Evolutionary conservation across 2,797 vertebrate genomes (phyloP).

Genomic region (Gadopsis marmoratus): DNA sequence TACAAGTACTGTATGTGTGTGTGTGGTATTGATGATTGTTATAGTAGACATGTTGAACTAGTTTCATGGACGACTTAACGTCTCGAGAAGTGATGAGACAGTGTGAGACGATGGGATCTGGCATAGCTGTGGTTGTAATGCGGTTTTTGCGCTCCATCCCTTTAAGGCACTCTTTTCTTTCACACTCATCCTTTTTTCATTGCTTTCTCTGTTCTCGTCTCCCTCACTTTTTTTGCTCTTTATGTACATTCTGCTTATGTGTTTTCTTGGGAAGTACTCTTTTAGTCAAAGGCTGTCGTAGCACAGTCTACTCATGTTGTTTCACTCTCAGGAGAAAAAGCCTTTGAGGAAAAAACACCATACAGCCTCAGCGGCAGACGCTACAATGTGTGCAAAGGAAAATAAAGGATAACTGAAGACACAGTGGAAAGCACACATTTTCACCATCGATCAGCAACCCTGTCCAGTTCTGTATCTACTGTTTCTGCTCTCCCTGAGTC

Average conservation of each 20-base stretch:
- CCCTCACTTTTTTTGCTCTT: slow-evolving; percentile 1
- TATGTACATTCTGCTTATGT: background rate
- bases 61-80: slow-evolving; percentile 68
- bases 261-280: slow-evolving; percentile 6
- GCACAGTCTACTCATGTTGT: slow-evolving; percentile 1
- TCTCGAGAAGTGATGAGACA: slow-evolving; percentile 69
- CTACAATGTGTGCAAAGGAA: slow-evolving; percentile 21
- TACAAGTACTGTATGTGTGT: background rate
- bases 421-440: slow-evolving; percentile 48
- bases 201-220: background rate
- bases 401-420: slow-evolving; percentile 42
- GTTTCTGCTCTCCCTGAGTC: slow-evolving; percentile 57
- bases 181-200: slow-evolving; percentile 4
- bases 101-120: slow-evolving; percentile 63
- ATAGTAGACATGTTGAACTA: slow-evolving; percentile 66
- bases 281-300: background rate
- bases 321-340: slow-evolving; percentile 11
- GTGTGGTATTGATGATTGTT: slow-evolving; percentile 56
- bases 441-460: slow-evolving; percentile 66
- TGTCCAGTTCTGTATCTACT: slow-evolving; percentile 54
- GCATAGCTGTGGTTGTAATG: slow-evolving; percentile 70
- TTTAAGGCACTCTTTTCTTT: slow-evolving; percentile 40
- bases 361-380: slow-evolving; percentile 17
- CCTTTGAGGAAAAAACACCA: slow-evolving; percentile 17
- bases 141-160: slow-evolving; percentile 52